Evolutionary conservation across 2,113 vertebrate genomes (phyloP), one percentile per base, ranked within the genome.

Genomic region (Oreamnos americanus): DNA sequence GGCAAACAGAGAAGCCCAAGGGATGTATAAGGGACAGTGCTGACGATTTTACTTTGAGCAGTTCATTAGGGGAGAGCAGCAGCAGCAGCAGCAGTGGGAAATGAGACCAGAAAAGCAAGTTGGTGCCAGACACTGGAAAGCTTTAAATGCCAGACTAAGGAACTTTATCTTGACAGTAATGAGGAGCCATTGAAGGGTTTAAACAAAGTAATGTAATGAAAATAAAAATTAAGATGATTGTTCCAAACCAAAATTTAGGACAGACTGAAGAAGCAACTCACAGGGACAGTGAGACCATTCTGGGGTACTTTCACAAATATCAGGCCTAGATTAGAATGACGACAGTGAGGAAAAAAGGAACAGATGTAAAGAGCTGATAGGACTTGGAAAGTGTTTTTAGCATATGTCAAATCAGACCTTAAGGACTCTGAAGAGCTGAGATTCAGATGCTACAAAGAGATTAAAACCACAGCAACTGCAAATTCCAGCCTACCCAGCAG

Each of bases 111-210:
- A 96, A 94, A 90, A 95, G 78, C 14, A 71, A 64, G 71, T 6
- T 87, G 84, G 45, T 90, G 51, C 30, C 84, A 95, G 62, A 97
- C 36, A 71, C 47, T 87, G 64, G 36, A 51, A 97, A 93, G 89
- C 51, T 96, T 93, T 93, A 79, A 93, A 91, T 30, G 33, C 39
- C 78, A 96, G 21, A 45, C 76, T 91, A 91, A 62, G 36, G n/a
- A 91, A 79, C 45, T 88, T 93, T 79, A 96, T 53, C 87, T 89
- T 94, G 74, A 96, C 85, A 90, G 28, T 93, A 88, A 97, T 78
- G 36, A 95, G n/a, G 43, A 95, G 47, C n/a, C 92, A 89, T 1
- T 67, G 51, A 93, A 96, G 49, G 43, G 39, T 87, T 51, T 96
- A 49, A 97, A 55, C 30, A 94, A 88, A 92, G 33, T 55, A 97